Evolutionary conservation across 2,113 vertebrate genomes (phyloP).

Genomic region (Sakesphorus luctuosus): DNA sequence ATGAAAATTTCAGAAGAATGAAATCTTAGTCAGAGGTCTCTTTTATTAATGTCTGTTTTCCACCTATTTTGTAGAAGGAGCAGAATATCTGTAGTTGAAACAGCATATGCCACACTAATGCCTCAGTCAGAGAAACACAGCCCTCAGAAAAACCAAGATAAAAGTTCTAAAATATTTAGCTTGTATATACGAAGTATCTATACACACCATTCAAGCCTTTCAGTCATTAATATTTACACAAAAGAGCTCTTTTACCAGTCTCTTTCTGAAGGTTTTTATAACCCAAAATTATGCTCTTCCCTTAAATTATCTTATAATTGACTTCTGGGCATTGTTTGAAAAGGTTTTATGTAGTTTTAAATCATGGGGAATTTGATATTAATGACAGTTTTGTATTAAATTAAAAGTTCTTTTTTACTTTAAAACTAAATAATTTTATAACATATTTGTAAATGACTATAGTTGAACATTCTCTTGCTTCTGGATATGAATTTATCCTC

Average conservation of each 20-base stretch:
- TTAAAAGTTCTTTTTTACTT: not conserved
- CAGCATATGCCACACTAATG: not conserved
- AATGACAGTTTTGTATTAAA: not conserved
- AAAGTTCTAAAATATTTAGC: not conserved
- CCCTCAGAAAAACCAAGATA: conserved; percentile 3
- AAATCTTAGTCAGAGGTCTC: not conserved
- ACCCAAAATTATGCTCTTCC: not conserved
- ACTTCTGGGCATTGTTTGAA: not conserved
- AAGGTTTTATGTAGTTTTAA: not conserved
- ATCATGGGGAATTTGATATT: not conserved
- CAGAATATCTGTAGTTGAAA: conserved; percentile 7
- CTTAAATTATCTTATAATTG: not conserved
- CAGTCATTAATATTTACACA: not conserved
- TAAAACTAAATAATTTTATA: not conserved
- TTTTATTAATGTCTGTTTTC: conserved; percentile 20
- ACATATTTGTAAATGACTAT: not conserved
- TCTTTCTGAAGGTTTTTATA: not conserved
- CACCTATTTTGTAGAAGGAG: not conserved
- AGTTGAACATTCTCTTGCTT: not conserved
- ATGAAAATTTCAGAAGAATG: not conserved
- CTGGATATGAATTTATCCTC: not conserved
- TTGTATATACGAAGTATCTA: not conserved
- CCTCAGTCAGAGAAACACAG: not conserved
- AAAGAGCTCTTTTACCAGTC: not conserved
- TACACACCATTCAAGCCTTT: not conserved